phyloP scores from a whole-genome alignment of 2,888 invertebrate species.

The Hemistola chrysoprasaria region DNA sequence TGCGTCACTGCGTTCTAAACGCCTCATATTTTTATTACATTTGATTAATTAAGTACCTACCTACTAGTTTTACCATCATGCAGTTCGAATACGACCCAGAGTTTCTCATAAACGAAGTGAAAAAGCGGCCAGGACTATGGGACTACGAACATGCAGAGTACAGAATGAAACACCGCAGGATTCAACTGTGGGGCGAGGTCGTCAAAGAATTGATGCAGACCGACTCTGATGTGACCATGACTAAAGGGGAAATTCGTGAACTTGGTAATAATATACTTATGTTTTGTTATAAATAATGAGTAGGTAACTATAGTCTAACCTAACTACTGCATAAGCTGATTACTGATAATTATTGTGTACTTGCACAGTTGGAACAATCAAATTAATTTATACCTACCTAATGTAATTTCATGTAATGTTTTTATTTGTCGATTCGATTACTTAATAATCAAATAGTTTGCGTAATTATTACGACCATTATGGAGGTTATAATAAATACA shows the following conservation, averaged over 20 bases:
- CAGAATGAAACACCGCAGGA: constrained; percentile 35
- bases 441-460: too few relatives aligned
- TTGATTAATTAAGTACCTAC: too few relatives aligned
- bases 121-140: constrained; percentile 71
- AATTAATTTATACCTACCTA: too few relatives aligned
- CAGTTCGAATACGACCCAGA: constrained; percentile 76
- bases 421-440: too few relatives aligned
- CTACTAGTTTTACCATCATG: too few relatives aligned
- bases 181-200: constrained; percentile 59
- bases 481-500: background rate
- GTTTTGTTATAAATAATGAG: too few relatives aligned
- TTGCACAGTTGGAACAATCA: too few relatives aligned
- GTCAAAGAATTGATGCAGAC: constrained; percentile 61
- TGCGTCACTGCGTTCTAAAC: constrained; percentile 23
- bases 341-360: too few relatives aligned
- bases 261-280: constrained; percentile 68
- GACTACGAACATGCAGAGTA: constrained; percentile 61
- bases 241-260: constrained; percentile 70
- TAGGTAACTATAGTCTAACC: too few relatives aligned
- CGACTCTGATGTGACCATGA: constrained; percentile 54
- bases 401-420: too few relatives aligned
- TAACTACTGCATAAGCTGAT: too few relatives aligned
- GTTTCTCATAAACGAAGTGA: constrained; percentile 64
- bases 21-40: constrained; percentile 21
- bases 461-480: too few relatives aligned